Evolutionary conservation across 2,113 vertebrate species (phyloP).

Genomic region (Amphiprion ocellaris): DNA sequence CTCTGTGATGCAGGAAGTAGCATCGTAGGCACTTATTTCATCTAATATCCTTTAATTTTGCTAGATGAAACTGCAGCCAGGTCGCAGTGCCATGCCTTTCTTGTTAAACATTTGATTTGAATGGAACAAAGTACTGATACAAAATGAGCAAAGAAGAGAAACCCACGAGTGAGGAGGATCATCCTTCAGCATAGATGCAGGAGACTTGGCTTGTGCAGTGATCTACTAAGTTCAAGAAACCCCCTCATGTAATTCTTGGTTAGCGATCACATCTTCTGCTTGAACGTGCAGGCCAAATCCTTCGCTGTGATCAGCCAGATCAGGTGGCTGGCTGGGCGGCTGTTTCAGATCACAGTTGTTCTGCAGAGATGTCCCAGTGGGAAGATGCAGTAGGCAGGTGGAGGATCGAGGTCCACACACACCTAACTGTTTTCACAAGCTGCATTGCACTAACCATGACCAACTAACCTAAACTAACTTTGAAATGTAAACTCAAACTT

Average conservation of each 20-base stretch:
- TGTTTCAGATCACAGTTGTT: constrained; percentile 59
- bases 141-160: constrained; percentile 48
- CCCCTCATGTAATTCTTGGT: constrained; percentile 77
- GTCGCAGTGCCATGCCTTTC: background rate
- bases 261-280: constrained; percentile 77
- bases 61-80: background rate
- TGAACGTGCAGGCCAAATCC: constrained; percentile 83
- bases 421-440: too few relatives aligned
- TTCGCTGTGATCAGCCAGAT: constrained; percentile 40
- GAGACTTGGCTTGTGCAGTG: constrained; percentile 86
- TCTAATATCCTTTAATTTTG: constrained; percentile 15
- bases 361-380: constrained; percentile 59
- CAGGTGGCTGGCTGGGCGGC: constrained; percentile 33
- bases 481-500: too few relatives aligned
- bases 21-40: background rate
- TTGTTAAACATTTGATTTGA: background rate
- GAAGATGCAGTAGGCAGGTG: constrained; percentile 72
- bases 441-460: too few relatives aligned
- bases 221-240: constrained; percentile 80
- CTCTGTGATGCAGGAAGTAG: background rate
- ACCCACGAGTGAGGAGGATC: constrained; percentile 14
- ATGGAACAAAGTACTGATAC: background rate
- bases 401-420: constrained; percentile 73
- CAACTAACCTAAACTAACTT: too few relatives aligned
- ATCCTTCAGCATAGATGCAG: constrained; percentile 87